These are phyloP conservation scores for Sceloporus tristichus DNA, from an alignment of 2,113 vertebrate genomes.

Conservation along the genomic window DNA sequence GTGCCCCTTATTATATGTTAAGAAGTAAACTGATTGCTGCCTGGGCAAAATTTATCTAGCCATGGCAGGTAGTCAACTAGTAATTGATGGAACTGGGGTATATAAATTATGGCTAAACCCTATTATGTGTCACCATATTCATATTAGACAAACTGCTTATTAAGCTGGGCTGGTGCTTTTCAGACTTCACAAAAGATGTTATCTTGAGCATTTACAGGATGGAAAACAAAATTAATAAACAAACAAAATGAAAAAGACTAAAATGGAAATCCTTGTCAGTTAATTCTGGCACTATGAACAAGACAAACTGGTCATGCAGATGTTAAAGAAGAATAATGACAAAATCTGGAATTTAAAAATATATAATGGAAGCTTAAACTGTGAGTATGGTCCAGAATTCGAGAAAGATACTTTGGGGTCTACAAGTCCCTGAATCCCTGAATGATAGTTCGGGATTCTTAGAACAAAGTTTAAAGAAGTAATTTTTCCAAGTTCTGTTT, in stretches of 20 bases:
- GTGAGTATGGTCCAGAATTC: neutral
- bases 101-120: neutral
- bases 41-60: neutral
- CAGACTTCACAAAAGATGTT: neutral
- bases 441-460: neutral
- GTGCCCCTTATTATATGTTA: neutral
- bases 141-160: conserved; percentile 1
- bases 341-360: neutral
- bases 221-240: neutral
- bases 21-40: conserved; percentile 8
- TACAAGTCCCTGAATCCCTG: neutral
- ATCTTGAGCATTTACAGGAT: neutral
- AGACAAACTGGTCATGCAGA: neutral
- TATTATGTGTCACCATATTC: neutral
- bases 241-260: neutral
- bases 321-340: neutral
- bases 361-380: neutral
- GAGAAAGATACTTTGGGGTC: neutral
- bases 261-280: neutral
- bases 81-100: neutral
- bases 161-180: neutral
- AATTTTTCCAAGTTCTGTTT: neutral
- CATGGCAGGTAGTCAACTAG: neutral
- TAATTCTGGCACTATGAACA: neutral
- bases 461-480: neutral